Evolutionary conservation across 2,113 vertebrate genomes (phyloP), one percentile per base, ranked within the genome.

Genomic region (Heterochromis multidens): DNA sequence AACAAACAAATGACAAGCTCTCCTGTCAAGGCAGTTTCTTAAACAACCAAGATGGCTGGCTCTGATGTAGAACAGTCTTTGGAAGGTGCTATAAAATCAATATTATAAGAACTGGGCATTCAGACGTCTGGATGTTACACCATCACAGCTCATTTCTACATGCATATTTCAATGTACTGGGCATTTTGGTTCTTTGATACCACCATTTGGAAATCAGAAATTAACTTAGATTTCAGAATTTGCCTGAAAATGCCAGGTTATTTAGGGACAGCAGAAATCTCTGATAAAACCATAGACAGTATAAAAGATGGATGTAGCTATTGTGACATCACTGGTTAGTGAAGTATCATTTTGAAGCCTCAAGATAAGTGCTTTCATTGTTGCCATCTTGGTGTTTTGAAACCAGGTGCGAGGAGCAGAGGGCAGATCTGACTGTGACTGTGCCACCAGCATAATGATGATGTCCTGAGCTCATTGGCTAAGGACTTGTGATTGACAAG

Each of bases 281-380:
- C 14, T 17, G 58, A 60, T 5, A 8, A 43, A 43, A 16, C 35
- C 12, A 67, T 7, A 37, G 62, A 13, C 21, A n/a, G 33, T 23
- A 40, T 40, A 7, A 40, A 65, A 40, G 33, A 65, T 40, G 35
- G 35, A 9, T 3, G 60, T 35, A 62, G 60, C 60, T 27, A 27
- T 23, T 2, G 65, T 70, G 40, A 70, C 8, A 3, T 46, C 65
- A 46, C 2, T 23, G 0, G 3, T 43, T 13, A 43, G 40, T 12
- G 40, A 43, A 70, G 23, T 46, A 27, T 70, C 37, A 19, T 17
- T 46, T 23, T 70, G 65, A 56, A 11, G 21, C 21, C 54, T n/a
- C 54, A 70, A 27, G 37, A 25, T 10, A 1, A 67, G 37, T 27
- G 37, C 46, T 43, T 46, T 10, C 13, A 1, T 67, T 67, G 35